phyloP scores from a whole-genome alignment of 2,888 invertebrate species.

The Atherix ibis region DNA sequence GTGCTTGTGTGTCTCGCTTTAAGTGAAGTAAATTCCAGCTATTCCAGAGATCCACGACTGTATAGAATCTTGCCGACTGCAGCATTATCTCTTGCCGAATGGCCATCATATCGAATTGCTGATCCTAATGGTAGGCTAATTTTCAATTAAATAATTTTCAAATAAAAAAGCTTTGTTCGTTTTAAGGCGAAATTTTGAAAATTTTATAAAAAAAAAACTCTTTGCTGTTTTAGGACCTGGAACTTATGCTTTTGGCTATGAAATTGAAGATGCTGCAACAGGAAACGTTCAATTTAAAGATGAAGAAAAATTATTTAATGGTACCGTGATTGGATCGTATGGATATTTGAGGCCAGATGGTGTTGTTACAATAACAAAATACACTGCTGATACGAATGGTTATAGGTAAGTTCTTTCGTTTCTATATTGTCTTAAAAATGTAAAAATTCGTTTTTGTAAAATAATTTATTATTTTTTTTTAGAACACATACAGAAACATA shows the following conservation, averaged over 20 bases:
- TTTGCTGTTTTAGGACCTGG: slow-evolving; percentile 39
- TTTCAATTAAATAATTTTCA: background rate
- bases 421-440: too few relatives aligned
- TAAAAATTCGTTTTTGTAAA: too few relatives aligned
- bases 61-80: slow-evolving; percentile 2
- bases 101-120: slow-evolving; percentile 27
- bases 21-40: too few relatives aligned
- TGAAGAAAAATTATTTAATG: slow-evolving; percentile 53
- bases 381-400: slow-evolving; percentile 47
- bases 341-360: slow-evolving; percentile 52
- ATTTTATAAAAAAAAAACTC: background rate
- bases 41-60: too few relatives aligned
- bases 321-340: slow-evolving; percentile 55
- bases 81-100: slow-evolving; percentile 23
- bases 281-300: slow-evolving; percentile 54
- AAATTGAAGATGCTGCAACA: slow-evolving; percentile 44
- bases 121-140: slow-evolving; percentile 23
- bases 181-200: too few relatives aligned
- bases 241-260: slow-evolving; percentile 58
- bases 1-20: too few relatives aligned
- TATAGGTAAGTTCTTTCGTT: slow-evolving; percentile 38
- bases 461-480: too few relatives aligned
- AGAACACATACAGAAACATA: slow-evolving; percentile 4
- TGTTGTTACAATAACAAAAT: slow-evolving; percentile 41
- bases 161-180: background rate